These are phyloP conservation scores for Entomyzon cyanotis DNA, from an alignment of 2,113 vertebrate genomes.

Conservation along the genomic window DNA sequence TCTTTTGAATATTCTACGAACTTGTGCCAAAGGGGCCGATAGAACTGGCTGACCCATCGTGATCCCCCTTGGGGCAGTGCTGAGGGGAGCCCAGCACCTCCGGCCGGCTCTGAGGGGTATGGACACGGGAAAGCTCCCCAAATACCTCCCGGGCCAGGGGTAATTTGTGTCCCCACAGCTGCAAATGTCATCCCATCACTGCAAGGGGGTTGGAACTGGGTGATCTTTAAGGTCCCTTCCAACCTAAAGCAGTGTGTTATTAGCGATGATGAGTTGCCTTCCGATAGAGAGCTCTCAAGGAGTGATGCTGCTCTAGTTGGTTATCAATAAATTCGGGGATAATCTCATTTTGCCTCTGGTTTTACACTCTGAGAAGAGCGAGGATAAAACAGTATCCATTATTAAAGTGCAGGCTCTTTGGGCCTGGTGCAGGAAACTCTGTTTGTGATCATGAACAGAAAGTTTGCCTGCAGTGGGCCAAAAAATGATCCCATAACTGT, in stretches of 20 bases:
- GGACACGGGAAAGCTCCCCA: accelerated
- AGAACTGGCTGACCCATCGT: background rate
- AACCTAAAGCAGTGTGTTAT: background rate
- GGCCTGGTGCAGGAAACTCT: background rate
- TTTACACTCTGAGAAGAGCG: background rate
- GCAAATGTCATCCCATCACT: accelerated
- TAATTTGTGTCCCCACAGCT: background rate
- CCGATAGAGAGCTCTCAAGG: accelerated
- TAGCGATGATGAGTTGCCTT: background rate
- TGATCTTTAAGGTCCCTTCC: background rate
- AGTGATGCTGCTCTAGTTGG: background rate
- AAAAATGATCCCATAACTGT: background rate
- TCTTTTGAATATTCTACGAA: background rate
- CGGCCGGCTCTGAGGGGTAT: accelerated
- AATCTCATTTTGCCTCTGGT: background rate
- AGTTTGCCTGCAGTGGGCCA: background rate
- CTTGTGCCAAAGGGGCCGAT: background rate
- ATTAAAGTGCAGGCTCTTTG: background rate
- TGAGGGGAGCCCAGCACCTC: accelerated
- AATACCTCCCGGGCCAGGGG: accelerated
- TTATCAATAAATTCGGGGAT: background rate
- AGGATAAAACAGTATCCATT: background rate
- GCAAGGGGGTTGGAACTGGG: background rate
- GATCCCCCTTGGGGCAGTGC: accelerated
- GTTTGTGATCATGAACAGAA: background rate